A percentile compares a stretch with the other conserved stretches of the same genome.
phyloP scores from a whole-genome alignment of 2,888 invertebrate genomes.

The Tetramorium bicarinatum region DNA sequence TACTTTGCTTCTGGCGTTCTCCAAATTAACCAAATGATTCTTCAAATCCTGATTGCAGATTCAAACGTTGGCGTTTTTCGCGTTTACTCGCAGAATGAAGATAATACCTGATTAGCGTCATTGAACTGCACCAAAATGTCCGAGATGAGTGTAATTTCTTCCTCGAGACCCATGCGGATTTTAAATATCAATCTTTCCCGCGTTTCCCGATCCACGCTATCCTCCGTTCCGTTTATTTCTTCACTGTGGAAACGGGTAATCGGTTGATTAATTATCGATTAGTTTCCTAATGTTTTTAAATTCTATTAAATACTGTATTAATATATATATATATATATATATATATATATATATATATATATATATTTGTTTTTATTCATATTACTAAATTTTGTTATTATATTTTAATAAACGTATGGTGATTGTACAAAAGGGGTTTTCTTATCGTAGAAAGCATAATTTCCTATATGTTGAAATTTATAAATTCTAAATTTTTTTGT shows the following conservation, averaged over 20 bases:
- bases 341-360: no score
- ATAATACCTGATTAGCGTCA: constrained; percentile 76
- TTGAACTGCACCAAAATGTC: constrained; percentile 71
- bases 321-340: no score
- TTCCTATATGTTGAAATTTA: neutral
- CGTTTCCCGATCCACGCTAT: constrained; percentile 70
- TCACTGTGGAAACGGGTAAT: constrained; percentile 67
- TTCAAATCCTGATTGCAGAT: constrained; percentile 76
- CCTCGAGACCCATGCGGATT: constrained; percentile 79
- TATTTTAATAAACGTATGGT: neutral
- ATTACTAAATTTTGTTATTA: neutral
- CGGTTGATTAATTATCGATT: neutral
- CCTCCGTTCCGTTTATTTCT: constrained; percentile 76
- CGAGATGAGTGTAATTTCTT: constrained; percentile 73
- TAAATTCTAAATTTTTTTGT: neutral
- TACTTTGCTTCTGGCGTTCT: constrained; percentile 75
- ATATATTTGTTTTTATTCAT: neutral
- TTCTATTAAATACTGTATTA: neutral
- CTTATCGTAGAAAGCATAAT: neutral
- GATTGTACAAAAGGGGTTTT: neutral
- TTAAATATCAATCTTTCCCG: constrained; percentile 79
- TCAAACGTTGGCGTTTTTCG: neutral
- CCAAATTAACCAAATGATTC: constrained; percentile 75
- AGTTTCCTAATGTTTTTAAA: neutral
- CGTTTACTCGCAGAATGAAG: constrained; percentile 9